Conservation (phyloP, 2,888 invertebrate genomes). For the Pheosia tremula region DNA sequence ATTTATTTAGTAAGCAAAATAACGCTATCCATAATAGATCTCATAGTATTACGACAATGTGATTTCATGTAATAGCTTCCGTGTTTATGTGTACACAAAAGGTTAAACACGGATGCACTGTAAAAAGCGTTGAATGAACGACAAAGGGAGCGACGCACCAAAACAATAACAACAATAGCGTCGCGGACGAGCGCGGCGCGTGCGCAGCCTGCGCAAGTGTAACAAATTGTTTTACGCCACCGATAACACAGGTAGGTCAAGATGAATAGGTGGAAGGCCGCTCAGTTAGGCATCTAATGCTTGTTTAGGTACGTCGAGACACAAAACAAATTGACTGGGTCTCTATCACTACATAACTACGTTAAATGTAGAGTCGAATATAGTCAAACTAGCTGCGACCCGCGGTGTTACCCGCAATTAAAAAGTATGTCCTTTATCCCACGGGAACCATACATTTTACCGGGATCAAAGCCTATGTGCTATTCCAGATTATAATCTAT, state of each 20-base stretch:
- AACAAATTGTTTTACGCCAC: slow-evolving; percentile 57
- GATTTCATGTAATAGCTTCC: slow-evolving; percentile 54
- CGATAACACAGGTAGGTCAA: slow-evolving; percentile 15
- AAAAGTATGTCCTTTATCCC: too few species aligned
- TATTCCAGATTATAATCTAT: too few species aligned
- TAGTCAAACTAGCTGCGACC: too few species aligned
- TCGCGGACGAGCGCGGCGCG: slow-evolving; percentile 48
- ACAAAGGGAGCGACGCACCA: slow-evolving; percentile 67
- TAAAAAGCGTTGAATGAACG: slow-evolving; percentile 55
- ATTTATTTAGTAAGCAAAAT: neutral
- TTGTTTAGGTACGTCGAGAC: neutral
- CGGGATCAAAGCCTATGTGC: too few species aligned
- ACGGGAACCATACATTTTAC: too few species aligned
- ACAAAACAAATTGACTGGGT: neutral
- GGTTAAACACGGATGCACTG: slow-evolving; percentile 55
- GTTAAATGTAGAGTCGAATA: too few species aligned
- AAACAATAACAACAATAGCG: slow-evolving; percentile 72
- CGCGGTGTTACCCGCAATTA: too few species aligned
- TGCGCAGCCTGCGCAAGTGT: slow-evolving; percentile 67
- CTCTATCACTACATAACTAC: too few species aligned
- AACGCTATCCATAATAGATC: neutral
- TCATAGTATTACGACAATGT: slow-evolving; percentile 29
- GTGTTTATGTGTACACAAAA: slow-evolving; percentile 37
- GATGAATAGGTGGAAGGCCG: neutral
- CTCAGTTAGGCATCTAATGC: neutral